Evolutionary conservation across 1,140 invertebrate species (phyloP).

Genomic region (Zaprionus gabonicus): DNA sequence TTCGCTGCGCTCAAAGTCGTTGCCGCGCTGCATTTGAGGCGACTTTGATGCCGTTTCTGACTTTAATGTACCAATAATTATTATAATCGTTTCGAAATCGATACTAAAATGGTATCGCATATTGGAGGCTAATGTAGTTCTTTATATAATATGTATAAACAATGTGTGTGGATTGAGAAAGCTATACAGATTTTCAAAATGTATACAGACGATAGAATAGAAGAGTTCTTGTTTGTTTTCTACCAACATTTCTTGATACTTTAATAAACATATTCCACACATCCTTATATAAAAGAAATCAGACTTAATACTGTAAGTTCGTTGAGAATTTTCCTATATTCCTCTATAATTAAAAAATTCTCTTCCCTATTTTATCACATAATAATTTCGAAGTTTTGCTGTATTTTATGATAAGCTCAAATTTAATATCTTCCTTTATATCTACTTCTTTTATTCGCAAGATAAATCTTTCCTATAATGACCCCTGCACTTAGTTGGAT

Average conservation of each 20-base stretch:
- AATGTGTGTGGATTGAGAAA: neutral
- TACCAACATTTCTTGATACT: too few relatives aligned
- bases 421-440: neutral
- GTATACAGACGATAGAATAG: neutral
- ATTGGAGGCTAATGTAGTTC: neutral
- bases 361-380: neutral
- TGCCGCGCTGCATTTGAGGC: constrained; percentile 60
- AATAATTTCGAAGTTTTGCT: neutral
- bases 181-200: neutral
- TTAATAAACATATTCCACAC: too few relatives aligned
- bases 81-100: constrained; percentile 20
- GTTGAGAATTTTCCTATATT: too few relatives aligned
- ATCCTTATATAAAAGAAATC: too few relatives aligned
- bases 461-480: neutral
- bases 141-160: neutral
- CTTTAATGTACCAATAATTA: constrained; percentile 66
- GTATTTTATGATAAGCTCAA: neutral
- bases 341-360: too few relatives aligned
- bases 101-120: neutral
- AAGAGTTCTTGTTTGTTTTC: neutral
- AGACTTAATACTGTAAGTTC: too few relatives aligned
- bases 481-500: constrained; percentile 10
- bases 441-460: too few relatives aligned
- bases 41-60: constrained; percentile 69
- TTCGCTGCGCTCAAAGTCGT: constrained; percentile 58